Conservation (phyloP, 1,140 invertebrate species). For the Achroia grisella region DNA sequence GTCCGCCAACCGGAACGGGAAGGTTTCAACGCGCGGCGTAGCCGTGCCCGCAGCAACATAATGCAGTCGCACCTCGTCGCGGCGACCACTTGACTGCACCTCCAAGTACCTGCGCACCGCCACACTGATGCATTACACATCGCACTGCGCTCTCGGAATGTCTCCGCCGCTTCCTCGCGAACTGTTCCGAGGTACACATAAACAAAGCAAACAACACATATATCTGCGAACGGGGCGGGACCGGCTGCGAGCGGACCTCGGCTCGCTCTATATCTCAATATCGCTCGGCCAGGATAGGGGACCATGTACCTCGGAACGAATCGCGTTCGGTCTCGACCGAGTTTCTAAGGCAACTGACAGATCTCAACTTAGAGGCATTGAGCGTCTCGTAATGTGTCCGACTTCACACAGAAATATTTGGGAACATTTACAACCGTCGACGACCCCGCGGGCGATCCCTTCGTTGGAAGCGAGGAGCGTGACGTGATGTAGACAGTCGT, state of each 20-base stretch:
- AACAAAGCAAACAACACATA: constrained; percentile 64
- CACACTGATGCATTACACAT: constrained; percentile 23
- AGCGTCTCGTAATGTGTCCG: constrained; percentile 37
- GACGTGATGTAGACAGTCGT: constrained; percentile 18
- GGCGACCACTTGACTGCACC: constrained; percentile 90
- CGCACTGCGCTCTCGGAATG: constrained; percentile 21
- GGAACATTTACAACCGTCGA: constrained; percentile 26
- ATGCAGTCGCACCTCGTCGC: constrained; percentile 87
- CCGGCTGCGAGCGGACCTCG: constrained; percentile 51
- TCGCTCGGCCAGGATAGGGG: constrained; percentile 70
- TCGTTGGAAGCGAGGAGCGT: constrained; percentile 17
- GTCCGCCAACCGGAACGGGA: constrained; percentile 89
- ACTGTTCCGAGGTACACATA: constrained; percentile 71
- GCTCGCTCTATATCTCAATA: constrained; percentile 74
- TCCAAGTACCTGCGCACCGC: constrained; percentile 84
- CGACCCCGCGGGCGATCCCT: constrained; percentile 15
- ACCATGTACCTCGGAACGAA: constrained; percentile 75
- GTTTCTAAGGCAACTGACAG: constrained; percentile 43
- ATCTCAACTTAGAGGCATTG: constrained; percentile 30
- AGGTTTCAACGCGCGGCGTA: constrained; percentile 85
- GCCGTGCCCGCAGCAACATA: constrained; percentile 79
- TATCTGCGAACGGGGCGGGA: constrained; percentile 45
- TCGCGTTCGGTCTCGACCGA: constrained; percentile 55
- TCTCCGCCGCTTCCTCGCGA: constrained; percentile 42
- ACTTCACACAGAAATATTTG: constrained; percentile 19